phyloP scores from a whole-genome alignment of 2,113 vertebrate genomes.

The Fregata magnificens region DNA sequence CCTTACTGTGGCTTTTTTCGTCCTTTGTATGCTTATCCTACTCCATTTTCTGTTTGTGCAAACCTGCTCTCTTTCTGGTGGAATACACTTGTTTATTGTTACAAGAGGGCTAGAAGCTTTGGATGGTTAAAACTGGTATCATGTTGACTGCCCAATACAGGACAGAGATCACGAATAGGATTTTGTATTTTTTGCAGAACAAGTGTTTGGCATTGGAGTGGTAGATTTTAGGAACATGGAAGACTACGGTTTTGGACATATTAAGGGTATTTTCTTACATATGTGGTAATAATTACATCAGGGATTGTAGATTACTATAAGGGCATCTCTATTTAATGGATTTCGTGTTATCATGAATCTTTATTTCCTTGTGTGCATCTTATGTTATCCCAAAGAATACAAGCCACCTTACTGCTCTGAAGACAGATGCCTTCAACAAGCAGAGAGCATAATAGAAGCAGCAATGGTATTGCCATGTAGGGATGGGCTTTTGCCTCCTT shows the following conservation, averaged over 20 bases:
- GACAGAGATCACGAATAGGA: background rate
- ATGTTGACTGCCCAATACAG: rapidly evolving
- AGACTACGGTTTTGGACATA: background rate
- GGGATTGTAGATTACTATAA: background rate
- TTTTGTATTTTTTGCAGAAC: background rate
- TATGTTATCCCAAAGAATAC: background rate
- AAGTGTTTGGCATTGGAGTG: background rate
- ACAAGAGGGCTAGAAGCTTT: background rate
- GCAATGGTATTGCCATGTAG: background rate
- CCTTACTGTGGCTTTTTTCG: background rate
- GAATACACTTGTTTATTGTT: background rate
- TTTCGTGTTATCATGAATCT: background rate
- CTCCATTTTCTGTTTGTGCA: background rate
- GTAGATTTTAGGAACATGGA: background rate
- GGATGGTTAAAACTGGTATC: background rate
- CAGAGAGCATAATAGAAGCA: background rate
- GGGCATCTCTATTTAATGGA: background rate
- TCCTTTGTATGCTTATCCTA: background rate
- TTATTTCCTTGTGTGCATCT: background rate
- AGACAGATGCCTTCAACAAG: background rate
- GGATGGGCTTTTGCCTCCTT: background rate
- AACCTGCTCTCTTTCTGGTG: background rate
- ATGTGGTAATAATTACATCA: background rate
- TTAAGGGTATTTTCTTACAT: background rate
- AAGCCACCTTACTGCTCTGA: background rate